Percentiles rank a stretch among this genome's conserved stretches.
Conservation (phyloP, 1,140 invertebrate genomes). For the Saccostrea echinata region DNA sequence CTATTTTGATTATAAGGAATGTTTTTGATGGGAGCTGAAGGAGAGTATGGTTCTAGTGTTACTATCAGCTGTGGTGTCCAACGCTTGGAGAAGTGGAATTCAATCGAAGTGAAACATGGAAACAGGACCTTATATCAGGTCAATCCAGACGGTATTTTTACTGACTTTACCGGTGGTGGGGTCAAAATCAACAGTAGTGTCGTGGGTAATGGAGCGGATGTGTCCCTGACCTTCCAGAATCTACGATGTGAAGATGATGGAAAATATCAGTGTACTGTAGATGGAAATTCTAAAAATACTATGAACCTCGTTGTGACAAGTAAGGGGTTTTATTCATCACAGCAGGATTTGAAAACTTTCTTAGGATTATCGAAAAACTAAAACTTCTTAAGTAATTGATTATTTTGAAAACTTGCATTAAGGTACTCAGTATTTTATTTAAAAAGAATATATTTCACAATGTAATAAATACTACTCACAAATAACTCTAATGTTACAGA, state of each 20-base stretch:
- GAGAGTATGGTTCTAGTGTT: not conserved
- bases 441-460: too few species aligned
- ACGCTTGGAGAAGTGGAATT: not conserved
- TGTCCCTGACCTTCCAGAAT: slow-evolving; percentile 32
- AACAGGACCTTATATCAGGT: slow-evolving; percentile 2
- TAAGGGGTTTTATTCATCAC: slow-evolving; percentile 10
- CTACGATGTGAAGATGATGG: slow-evolving; percentile 47
- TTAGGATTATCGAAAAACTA: not conserved
- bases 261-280: slow-evolving; percentile 31
- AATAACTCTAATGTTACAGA: not conserved
- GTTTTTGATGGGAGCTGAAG: slow-evolving; percentile 21
- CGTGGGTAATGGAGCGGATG: slow-evolving; percentile 13
- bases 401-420: too few species aligned
- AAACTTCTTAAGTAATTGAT: too few species aligned
- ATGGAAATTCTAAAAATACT: slow-evolving; percentile 37
- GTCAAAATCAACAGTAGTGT: not conserved
- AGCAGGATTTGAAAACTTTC: not conserved
- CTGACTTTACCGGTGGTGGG: not conserved
- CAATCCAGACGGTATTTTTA: not conserved
- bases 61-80: slow-evolving; percentile 7
- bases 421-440: too few species aligned
- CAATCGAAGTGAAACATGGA: not conserved
- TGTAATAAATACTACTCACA: too few species aligned
- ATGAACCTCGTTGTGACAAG: slow-evolving; percentile 42
- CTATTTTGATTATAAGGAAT: not conserved